Base-by-base conservation (phyloP, 2,797 vertebrate species). In the Cercopithecus mitis region DNA sequence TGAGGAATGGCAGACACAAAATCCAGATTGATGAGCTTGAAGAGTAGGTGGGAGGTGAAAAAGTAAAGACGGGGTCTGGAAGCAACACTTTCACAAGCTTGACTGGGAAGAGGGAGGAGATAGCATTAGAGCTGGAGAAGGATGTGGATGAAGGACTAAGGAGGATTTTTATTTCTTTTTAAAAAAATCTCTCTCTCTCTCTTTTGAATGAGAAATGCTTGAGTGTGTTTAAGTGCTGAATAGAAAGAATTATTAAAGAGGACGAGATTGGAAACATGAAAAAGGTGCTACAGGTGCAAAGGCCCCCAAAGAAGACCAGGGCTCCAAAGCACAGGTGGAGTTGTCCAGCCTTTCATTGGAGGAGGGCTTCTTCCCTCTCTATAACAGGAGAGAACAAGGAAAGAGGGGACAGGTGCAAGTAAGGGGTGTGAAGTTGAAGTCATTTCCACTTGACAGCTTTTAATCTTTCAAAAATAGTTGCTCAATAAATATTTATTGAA, bases 401-500 rank as follows among this genome's bases (percentile, higher is more conserved):
- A 72, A 77, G 33, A 52, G 64, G 43, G 10, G 24, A 52, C 22
- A 76, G 67, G 33, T 67, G 6, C 55, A 25, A 3, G 25, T 4
- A 61, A 24, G 30, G 41, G 39, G 33, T 70, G 41, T 39, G 76
- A 87, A 52, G 39, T 43, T 92, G 85, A 67, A 77, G 83, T 25
- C 12, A 33, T 80, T 93, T 92, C 84, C 81, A 86, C 30, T 41
- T 77, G 76, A 76, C 52, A 30, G 55, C 2, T 96, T 96, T 89
- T 91, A 89, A 73, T 85, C 64, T 96, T 94, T 89, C 50, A 36
- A 89, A 92, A 82, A 55, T 22, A 90, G 22, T 45, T 88, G 82
- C 47, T 97, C 45, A 70, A 67, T 88, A 91, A 97, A 36, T 95
- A 50, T 86, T 94, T 97, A 70, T 80, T 94, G 84, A 92, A 80